Base-by-base conservation (phyloP, 2,113 vertebrate genomes). In the Corythoichthys intestinalis region DNA sequence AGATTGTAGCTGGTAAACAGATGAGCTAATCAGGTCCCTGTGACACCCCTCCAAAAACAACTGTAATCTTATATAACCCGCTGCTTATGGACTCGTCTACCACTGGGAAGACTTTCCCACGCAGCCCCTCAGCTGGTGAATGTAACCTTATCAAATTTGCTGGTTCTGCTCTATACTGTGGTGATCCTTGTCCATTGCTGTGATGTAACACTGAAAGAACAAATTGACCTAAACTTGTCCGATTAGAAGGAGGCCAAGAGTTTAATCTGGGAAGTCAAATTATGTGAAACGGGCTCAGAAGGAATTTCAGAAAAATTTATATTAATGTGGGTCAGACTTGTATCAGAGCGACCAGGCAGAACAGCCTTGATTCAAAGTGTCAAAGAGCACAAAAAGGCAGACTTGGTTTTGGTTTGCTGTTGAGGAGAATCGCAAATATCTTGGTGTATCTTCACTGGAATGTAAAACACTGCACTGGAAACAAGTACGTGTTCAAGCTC, bases 231-330 rank as follows among this genome's bases (percentile, higher is more conserved):
- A 56, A 65, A 39, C 13, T 17, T 74, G 60, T 39, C 10, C 49
- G 35, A 60, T 10, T 35, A 66, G 47, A 74, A 76, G 59, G 2
- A 41, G 64, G 63, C 62, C 67, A 72, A 70, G 74, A 80, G 66
- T 77, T 76, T 86, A 89, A 89, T 85, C 85, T 79, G 72, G 46
- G 70, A 69, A 72, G 66, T 80, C 46, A 72, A 78, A 74, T 76
- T 62, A 80, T 61, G 74, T 72, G 57, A 79, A 82, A 83, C 53
- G 37, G 70, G 77, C 54, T 75, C 47, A 39, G 58, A 73, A 60
- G 35, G 54, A 81, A 77, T 49, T 67, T 28, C 46, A 50, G 57
- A 67, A 73, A 80, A 85, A 79, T 83, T 50, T 69, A n/a, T 28
- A 1, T 69, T 71, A 61, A 87, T 81, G 74, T 85, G 72, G 80